Conservation (phyloP, 30 jellyfish, hydroid and myxozoan species). For the Aurelia sp. region DNA sequence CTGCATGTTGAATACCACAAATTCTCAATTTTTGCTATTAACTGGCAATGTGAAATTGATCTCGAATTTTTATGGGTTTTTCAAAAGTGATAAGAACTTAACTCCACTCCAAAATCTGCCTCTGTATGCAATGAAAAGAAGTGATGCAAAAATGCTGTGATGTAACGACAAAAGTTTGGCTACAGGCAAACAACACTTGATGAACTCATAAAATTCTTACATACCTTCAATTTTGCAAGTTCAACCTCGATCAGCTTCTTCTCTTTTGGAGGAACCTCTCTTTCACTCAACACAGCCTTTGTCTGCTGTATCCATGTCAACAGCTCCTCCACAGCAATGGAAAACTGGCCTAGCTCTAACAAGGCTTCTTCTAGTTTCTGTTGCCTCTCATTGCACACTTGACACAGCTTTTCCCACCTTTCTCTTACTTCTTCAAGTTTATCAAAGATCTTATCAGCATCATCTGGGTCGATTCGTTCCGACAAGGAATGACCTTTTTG, state of each 20-base stretch:
- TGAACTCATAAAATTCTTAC: not conserved
- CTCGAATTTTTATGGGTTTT: no score
- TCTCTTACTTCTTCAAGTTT: slow-evolving; percentile 68
- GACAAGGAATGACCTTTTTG: slow-evolving; percentile 91
- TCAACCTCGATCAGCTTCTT: slow-evolving; percentile 91
- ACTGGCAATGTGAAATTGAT: no score
- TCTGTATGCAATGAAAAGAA: no score
- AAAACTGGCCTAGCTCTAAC: slow-evolving; percentile 89
- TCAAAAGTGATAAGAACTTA: no score
- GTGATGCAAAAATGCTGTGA: no score
- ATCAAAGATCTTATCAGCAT: slow-evolving; percentile 78
- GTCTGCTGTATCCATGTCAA: slow-evolving; percentile 89
- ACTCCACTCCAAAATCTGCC: no score
- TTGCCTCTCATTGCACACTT: slow-evolving; percentile 77
- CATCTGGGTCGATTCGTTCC: slow-evolving; percentile 83
- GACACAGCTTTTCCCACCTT: slow-evolving; percentile 91
- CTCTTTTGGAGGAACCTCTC: slow-evolving; percentile 86
- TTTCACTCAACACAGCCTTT: slow-evolving; percentile 55
- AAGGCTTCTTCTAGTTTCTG: slow-evolving; percentile 88
- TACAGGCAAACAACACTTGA: no score
- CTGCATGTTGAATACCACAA: no score
- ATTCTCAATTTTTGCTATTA: no score
- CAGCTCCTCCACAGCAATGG: slow-evolving; percentile 95
- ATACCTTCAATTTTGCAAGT: slow-evolving; percentile 82
- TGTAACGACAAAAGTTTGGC: no score